These are phyloP conservation scores for Drosophila cyrtoloma DNA, from an alignment of 2,888 invertebrate species.

Conservation along the genomic window DNA sequence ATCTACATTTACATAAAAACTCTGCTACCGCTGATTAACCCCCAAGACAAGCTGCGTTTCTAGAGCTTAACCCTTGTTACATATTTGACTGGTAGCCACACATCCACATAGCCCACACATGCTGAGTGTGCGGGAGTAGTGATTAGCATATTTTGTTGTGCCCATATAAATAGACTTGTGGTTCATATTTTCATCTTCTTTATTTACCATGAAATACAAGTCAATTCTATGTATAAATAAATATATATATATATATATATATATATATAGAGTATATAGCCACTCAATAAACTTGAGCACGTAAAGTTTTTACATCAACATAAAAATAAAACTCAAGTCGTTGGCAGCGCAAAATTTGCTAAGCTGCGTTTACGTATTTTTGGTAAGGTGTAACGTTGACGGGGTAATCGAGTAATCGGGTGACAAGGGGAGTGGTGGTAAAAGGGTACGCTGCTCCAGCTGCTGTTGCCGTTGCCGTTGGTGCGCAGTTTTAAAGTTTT, in stretches of 20 bases:
- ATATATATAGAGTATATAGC: background rate
- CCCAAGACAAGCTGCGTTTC: slow-evolving; percentile 28
- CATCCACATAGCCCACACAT: background rate
- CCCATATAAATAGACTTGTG: background rate
- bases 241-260: background rate
- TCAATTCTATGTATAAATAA: background rate
- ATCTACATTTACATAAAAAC: slow-evolving; percentile 31
- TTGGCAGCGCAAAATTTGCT: slow-evolving; percentile 65
- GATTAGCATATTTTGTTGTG: background rate
- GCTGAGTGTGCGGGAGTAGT: background rate
- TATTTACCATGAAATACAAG: background rate
- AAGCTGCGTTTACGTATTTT: slow-evolving; percentile 66
- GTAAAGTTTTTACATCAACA: slow-evolving; percentile 71
- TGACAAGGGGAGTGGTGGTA: background rate
- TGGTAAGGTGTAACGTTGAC: slow-evolving; percentile 19
- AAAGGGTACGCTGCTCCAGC: slow-evolving; percentile 26
- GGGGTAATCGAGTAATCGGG: background rate
- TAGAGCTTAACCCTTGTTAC: slow-evolving; percentile 40
- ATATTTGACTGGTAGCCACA: slow-evolving; percentile 37
- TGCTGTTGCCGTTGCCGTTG: slow-evolving; percentile 15
- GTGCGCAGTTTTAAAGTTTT: slow-evolving; percentile 45
- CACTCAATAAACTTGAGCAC: slow-evolving; percentile 71
- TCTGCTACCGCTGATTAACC: slow-evolving; percentile 37
- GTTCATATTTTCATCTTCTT: background rate
- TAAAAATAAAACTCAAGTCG: slow-evolving; percentile 72